phyloP scores from a whole-genome alignment of 2,888 invertebrate species.

The Mantis religiosa region DNA sequence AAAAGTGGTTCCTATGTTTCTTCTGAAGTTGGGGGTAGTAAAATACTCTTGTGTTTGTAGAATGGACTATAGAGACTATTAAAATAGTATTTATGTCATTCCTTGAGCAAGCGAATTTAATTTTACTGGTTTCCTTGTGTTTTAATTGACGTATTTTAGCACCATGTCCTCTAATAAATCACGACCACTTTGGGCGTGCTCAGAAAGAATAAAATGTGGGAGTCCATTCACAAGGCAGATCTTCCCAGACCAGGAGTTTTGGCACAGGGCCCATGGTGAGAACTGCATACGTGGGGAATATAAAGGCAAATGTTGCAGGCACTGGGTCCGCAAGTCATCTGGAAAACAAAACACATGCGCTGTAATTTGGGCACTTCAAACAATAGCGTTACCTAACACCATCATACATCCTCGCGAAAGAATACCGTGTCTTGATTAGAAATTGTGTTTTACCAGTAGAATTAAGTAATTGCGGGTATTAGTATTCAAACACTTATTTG shows the following conservation, averaged over 20 bases:
- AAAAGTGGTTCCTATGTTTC: background rate
- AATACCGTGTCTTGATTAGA: background rate
- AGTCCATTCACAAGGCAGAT: background rate
- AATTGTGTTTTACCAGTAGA: background rate
- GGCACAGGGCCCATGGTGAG: background rate
- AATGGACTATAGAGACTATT: background rate
- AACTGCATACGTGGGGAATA: background rate
- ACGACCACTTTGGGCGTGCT: background rate
- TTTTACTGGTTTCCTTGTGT: background rate
- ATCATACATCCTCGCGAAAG: background rate
- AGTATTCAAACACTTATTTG: no score
- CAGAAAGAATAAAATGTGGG: background rate
- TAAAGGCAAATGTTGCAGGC: background rate
- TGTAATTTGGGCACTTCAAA: background rate
- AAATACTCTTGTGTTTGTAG: background rate
- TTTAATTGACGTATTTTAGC: background rate
- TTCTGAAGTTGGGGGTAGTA: background rate
- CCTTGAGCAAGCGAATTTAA: background rate
- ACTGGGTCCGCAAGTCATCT: background rate
- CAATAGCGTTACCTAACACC: background rate
- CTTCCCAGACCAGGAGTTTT: background rate
- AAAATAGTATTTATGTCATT: background rate
- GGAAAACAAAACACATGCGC: background rate
- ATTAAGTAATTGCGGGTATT: background rate
- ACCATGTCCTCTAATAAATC: background rate